phyloP scores from a whole-genome alignment of 1,140 invertebrate species.

The Calliphora vicina region DNA sequence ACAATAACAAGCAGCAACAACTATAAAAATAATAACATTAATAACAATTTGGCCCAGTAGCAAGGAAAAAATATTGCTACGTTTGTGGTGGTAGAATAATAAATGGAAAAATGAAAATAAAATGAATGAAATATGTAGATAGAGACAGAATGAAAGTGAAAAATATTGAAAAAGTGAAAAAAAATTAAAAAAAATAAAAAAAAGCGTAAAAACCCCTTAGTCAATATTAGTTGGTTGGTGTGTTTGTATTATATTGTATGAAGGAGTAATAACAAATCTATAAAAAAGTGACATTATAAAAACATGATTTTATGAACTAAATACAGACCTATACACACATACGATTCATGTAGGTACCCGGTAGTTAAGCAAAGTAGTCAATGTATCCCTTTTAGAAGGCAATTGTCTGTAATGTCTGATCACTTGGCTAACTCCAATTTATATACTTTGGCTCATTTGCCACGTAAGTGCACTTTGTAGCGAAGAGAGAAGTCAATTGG shows the following conservation, averaged over 20 bases:
- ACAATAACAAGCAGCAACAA: not conserved
- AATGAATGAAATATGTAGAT: not conserved
- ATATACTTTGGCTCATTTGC: too few relatives aligned
- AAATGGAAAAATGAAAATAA: not conserved
- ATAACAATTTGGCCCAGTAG: conserved; percentile 6
- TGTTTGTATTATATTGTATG: not conserved
- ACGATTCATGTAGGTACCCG: not conserved
- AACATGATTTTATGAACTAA: not conserved
- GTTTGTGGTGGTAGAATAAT: not conserved
- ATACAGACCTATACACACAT: not conserved
- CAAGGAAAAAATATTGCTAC: too few relatives aligned
- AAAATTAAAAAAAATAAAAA: too few relatives aligned
- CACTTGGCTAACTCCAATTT: too few relatives aligned
- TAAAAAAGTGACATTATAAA: not conserved
- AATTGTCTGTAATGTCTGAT: too few relatives aligned
- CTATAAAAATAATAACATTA: not conserved
- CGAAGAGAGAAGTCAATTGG: too few relatives aligned
- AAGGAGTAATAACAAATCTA: conserved; percentile 7
- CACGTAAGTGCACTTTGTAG: too few relatives aligned
- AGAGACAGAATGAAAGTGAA: conserved; percentile 23
- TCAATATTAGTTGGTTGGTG: not conserved
- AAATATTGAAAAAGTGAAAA: not conserved
- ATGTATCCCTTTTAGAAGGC: too few relatives aligned
- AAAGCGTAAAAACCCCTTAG: conserved; percentile 9
- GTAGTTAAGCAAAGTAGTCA: too few relatives aligned